A percentile compares a stretch with the other conserved stretches of the same genome.
These are phyloP conservation scores for Drosophila nannoptera DNA, from an alignment of 1,140 invertebrate species.

Conservation along the genomic window DNA sequence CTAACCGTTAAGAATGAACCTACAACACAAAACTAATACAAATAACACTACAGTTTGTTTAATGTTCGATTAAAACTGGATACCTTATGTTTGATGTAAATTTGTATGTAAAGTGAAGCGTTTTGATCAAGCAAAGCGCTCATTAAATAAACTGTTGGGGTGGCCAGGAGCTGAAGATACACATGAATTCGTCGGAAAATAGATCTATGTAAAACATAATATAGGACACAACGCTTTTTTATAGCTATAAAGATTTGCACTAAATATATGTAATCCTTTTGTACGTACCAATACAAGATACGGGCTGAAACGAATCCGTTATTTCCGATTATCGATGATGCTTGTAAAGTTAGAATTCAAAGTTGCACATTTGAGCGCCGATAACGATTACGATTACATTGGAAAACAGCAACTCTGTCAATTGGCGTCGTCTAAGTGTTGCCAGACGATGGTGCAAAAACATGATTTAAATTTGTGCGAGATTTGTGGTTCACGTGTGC, in stretches of 20 bases:
- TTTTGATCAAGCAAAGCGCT: constrained; percentile 41
- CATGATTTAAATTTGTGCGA: constrained; percentile 16
- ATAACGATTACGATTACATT: constrained; percentile 12
- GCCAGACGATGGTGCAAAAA: not conserved
- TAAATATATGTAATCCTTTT: constrained; percentile 32
- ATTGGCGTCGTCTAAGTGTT: constrained; percentile 1
- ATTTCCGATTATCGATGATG: constrained; percentile 3
- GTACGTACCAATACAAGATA: constrained; percentile 22
- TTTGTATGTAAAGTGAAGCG: constrained; percentile 37
- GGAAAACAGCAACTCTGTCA: not conserved
- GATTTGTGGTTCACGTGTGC: not conserved
- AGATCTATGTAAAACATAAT: constrained; percentile 42
- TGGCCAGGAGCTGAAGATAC: constrained; percentile 28
- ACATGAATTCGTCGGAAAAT: constrained; percentile 38
- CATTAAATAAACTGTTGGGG: constrained; percentile 33
- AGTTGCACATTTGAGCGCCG: constrained; percentile 1
- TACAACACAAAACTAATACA: constrained; percentile 32
- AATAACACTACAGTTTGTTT: constrained; percentile 55
- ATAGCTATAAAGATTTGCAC: constrained; percentile 30
- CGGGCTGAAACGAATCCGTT: constrained; percentile 4
- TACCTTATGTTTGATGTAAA: constrained; percentile 44
- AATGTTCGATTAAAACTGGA: constrained; percentile 48
- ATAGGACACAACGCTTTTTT: constrained; percentile 45
- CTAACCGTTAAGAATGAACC: constrained; percentile 94
- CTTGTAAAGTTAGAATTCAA: not conserved